phyloP scores from a whole-genome alignment of 2,888 invertebrate species.

The Pristionchus japonicus region DNA sequence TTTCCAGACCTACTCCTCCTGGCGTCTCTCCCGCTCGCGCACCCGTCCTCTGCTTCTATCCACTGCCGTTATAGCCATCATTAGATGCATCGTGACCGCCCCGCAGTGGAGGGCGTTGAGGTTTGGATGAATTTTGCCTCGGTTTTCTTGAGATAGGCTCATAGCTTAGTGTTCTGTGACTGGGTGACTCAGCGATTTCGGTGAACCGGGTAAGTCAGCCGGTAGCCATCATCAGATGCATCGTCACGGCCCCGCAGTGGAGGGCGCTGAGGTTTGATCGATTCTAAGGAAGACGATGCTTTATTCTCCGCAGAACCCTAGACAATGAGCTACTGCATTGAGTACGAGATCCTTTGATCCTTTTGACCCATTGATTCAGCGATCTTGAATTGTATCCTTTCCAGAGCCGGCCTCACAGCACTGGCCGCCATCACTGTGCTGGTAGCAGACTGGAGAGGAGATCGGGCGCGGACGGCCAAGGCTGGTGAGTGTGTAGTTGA shows the following conservation, averaged over 20 bases:
- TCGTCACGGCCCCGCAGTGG: constrained; percentile 5
- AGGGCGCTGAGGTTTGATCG: no score
- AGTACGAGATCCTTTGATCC: no score
- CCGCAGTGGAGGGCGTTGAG: constrained; percentile 35
- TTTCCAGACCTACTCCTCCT: neutral
- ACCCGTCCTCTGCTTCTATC: neutral
- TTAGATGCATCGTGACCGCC: neutral
- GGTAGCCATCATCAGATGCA: constrained; percentile 23
- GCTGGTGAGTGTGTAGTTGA: constrained; percentile 6
- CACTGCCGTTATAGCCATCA: constrained; percentile 8
- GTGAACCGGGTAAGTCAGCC: no score
- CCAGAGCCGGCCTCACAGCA: neutral
- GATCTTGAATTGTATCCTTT: neutral
- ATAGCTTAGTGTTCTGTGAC: neutral
- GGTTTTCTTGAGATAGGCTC: no score
- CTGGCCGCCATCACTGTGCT: constrained; percentile 15
- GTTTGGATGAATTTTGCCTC: neutral
- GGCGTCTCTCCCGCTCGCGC: constrained; percentile 32
- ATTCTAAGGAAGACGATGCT: no score
- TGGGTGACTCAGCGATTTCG: no score
- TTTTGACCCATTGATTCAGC: no score
- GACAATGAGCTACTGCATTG: no score
- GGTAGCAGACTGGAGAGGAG: neutral
- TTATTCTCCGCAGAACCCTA: no score
- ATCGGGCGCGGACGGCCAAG: neutral